Evolutionary conservation across 2,113 vertebrate species (phyloP), one percentile per base, ranked within the genome.

Genomic region (Macaca nemestrina): DNA sequence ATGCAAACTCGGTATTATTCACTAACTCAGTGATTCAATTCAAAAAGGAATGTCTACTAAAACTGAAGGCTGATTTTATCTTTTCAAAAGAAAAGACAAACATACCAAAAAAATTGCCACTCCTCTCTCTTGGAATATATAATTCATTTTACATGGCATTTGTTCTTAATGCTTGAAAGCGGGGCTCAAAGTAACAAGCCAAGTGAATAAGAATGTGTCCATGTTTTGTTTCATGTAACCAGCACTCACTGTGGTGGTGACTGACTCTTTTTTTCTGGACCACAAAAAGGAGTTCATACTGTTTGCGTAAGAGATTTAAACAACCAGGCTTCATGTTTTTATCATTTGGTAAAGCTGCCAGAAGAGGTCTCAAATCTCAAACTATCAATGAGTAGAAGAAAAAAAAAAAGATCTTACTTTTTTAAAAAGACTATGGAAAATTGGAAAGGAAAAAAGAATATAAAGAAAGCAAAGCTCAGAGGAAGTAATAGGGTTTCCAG

Each of bases 1-100:
- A 80, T 40, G 2, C 32, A 90, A 91, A 68, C 10, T 52, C 0
- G 75, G n/a, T 48, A 61, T 52, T 67, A 61, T 52, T 61, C 9
- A 35, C 17, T 18, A 75, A 40, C 35, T 90, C 40, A 81, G 27
- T 61, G 48, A 92, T 78, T 82, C 40, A 88, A 52, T 17, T 59
- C 8, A 40, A 35, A 78, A 81, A 48, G 25, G 52, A 59, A 40
- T 52, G 35, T 68, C 48, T 57, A 73, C 73, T 96, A 70, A 72
- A 13, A 70, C 23, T n/a, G 35, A 95, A 55, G n/a, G 23, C 16
- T 92, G 32, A 86, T 48, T 86, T 93, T 88, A 89, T 86, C 50
- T 83, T 50, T 94, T 95, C 38, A 88, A 81, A 87, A 76, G 35
- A 91, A 94, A 80, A 90, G 13, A 84, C 3, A 67, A 88, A 84